Evolutionary conservation across 2,888 invertebrate genomes (phyloP), one percentile per base, ranked within the genome.

Genomic region (Gryllus longicercus): DNA sequence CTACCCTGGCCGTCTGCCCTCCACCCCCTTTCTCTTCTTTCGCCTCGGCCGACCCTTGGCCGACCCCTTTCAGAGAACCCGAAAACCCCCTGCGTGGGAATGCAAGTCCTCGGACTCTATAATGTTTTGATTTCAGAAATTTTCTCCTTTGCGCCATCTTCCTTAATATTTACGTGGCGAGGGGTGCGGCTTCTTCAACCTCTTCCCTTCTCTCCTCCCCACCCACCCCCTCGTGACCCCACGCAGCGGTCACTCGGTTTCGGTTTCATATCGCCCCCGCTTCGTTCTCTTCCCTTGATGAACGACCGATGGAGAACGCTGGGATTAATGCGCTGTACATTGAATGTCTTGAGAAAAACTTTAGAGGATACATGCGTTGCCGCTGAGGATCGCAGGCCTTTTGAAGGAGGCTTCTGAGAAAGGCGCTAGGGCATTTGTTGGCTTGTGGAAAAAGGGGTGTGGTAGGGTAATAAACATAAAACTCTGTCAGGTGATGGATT

Each of bases 331-430:
- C 63, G 4, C 63, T 2, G 14, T 63, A 63, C 63, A 63, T 63
- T 63, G 63, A 63, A 63, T 63, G 63, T 63, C 63, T 63, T 63
- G 63, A 63, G 63, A 63, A 63, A 63, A 63, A 63, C 18, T 14
- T 63, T 63, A 18, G 5, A 63, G 63, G 63, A 16, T 63, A 4
- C 63, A 18, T 63, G 63, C 18, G 18, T 63, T 63, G 63, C 63
- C 16, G 63, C 2, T 10, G 18, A 16, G 63, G 63, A 63, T 63
- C 18, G 14, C 18, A 18, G 10, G 18, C 63, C 63, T 18, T 63
- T 63, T 63, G 63, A 63, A 63, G 63, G 16, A 63, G 63, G 16
- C 18, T 63, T 63, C 63, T 63, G 18, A 63, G 63, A 18, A 63
- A 63, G 18, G 63, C 25, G 25, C 3, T 38, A 38, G 25, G 25